phyloP scores from a whole-genome alignment of 2,797 vertebrate species.

The Enteromius paludinosus region DNA sequence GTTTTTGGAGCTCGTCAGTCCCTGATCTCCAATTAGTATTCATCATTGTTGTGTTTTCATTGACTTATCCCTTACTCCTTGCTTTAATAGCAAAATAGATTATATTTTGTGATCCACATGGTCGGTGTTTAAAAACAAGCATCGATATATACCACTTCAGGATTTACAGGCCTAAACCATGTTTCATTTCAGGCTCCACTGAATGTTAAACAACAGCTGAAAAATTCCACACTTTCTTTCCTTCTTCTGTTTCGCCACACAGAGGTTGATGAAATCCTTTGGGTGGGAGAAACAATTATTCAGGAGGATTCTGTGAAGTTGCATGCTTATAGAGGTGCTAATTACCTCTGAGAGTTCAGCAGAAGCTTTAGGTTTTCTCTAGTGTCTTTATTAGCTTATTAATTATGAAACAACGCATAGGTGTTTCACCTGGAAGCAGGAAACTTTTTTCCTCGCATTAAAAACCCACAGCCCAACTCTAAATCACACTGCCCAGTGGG shows the following conservation, averaged over 20 bases:
- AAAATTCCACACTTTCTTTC: conserved; percentile 32
- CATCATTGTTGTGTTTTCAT: conserved; percentile 46
- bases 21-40: conserved; percentile 34
- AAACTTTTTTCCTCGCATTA: conserved; percentile 62
- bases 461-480: conserved; percentile 47
- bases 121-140: conserved; percentile 43
- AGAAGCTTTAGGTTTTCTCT: conserved; percentile 68
- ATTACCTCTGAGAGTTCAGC: conserved; percentile 77
- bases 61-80: neutral
- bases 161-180: conserved; percentile 41
- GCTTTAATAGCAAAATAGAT: neutral
- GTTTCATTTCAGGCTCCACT: conserved; percentile 59
- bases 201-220: conserved; percentile 50
- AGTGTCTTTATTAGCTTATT: conserved; percentile 75
- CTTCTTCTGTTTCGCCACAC: conserved; percentile 19
- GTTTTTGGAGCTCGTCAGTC: neutral
- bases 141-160: conserved; percentile 12
- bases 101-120: conserved; percentile 1
- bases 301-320: conserved; percentile 70
- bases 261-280: conserved; percentile 60
- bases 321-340: conserved; percentile 75
- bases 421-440: conserved; percentile 72
- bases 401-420: conserved; percentile 80
- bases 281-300: conserved; percentile 75
- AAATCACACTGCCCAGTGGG: conserved; percentile 63